Base-by-base conservation (phyloP, 2,888 invertebrate genomes). In the Xestia c-nigrum region DNA sequence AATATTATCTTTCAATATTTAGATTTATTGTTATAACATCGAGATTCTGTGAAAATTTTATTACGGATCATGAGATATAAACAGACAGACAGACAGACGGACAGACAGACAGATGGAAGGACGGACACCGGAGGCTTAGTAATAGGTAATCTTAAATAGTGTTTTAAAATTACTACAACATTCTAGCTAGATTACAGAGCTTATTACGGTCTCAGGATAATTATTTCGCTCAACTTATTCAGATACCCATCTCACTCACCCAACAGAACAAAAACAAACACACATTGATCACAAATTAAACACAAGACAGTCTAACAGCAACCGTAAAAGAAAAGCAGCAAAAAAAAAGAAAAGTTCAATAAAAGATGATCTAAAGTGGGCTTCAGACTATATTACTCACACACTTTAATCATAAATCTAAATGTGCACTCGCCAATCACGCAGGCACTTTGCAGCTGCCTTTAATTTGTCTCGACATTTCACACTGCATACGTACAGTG, bases 381-480 rank as follows among this genome's bases (percentile, higher is more conserved):
- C 78, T 77, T 85, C 88, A 79, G 70, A 77, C 69, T 14, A 77
- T 84, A 85, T 88, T 85, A 88, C 88, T 88, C 83, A 88, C 89
- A 87, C 83, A 79, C 83, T 85, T 87, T 92, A 90, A 92, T 93
- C 91, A 92, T 94, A 93, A 95, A 94, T 94, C 94, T 94, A 93
- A 94, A 94, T 94, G 92, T 91, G 92, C 91, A 90, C 87, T 92
- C 92, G 92, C 93, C 94, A 94, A 95, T 95, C 94, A 93, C 90
- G 89, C 89, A 88, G 88, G 81, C 86, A 89, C 91, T 91, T 89
- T 89, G 91, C 95, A 96, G 95, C 95, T 95, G 96, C 90, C 89
- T 93, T 94, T 93, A 94, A 96, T 96, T 95, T 94, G 92, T 93
- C 93, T 91, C 93, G 92, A 90, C 93, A 91, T 91, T 94, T 93